Evolutionary conservation across 2,113 vertebrate genomes (phyloP), one percentile per base, ranked within the genome.

Genomic region (Myiozetetes cayanensis): DNA sequence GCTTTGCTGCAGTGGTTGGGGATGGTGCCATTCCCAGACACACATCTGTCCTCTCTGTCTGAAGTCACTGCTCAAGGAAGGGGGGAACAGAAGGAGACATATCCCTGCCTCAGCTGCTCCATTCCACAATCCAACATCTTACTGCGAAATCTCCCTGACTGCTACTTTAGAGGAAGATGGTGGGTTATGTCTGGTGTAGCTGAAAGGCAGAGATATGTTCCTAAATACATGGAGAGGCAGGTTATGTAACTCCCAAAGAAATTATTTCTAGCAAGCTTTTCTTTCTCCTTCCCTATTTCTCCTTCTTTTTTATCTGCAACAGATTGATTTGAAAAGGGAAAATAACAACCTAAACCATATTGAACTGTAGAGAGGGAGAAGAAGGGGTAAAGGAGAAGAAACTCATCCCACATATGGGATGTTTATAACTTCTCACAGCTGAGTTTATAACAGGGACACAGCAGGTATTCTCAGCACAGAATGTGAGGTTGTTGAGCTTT

Each of bases 401-500:
- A 80, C 33, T 70, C 30, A 78, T 56, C 43, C 49, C 46, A 44
- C 53, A 85, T 66, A 92, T 67, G 33, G 30, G 46, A 92, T 85
- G 72, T 43, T 90, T 84, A 1, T 35, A 80, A 88, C 61, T 87
- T 65, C 56, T 78, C 46, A 55, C 52, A 93, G 83, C 25, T 53
- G 37, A 78, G 77, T 68, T 86, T 90, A 7, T 58, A 78, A 77
- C 1, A 0, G 46, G 46, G 61, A 70, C 80, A 85, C 49, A 73
- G 87, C 41, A 93, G 52, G 80, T 71, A 91, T 75, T 86, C 80
- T 68, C 47, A 81, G 78, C n/a, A 75, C 11, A 92, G 91, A 90
- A 52, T 74, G 1, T n/a, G 33, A 68, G n/a, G 56, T 79, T 90
- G 30, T 75, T 89, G 46, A 66, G n/a, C 75, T 85, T 53, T 85